Conservation (phyloP, 30 jellyfish, hydroid and myxozoan species). For the Phacellophora camtschatica region DNA sequence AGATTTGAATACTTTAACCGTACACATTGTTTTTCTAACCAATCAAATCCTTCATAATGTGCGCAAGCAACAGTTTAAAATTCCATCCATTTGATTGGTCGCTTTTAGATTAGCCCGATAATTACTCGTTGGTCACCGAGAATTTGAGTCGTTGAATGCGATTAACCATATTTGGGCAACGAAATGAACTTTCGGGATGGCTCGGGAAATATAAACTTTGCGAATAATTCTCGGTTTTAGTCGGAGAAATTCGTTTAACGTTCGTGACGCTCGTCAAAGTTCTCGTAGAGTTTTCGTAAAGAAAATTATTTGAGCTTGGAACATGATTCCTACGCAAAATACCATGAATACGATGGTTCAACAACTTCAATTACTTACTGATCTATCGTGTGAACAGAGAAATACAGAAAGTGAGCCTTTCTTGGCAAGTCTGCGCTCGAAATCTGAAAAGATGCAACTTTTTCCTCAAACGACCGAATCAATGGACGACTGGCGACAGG, state of each 20-base stretch:
- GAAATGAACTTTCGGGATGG: constrained; percentile 54
- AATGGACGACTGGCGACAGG: constrained; percentile 99
- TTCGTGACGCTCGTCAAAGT: constrained; percentile 29
- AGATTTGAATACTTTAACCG: too few species aligned
- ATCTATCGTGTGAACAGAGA: constrained; percentile 59
- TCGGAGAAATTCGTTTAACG: constrained; percentile 70
- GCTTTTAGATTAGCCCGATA: constrained; percentile 43
- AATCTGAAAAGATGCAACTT: constrained; percentile 67
- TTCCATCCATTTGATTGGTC: constrained; percentile 48
- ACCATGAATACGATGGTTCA: constrained; percentile 75
- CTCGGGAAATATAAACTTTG: constrained; percentile 67
- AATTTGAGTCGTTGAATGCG: constrained; percentile 38
- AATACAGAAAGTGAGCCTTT: background rate
- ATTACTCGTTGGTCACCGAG: constrained; percentile 69
- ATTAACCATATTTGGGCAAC: constrained; percentile 68
- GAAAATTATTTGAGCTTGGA: background rate
- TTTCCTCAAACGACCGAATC: constrained; percentile 73
- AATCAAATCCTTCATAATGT: too few species aligned
- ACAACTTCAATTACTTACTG: constrained; percentile 78
- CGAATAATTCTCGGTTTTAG: constrained; percentile 61
- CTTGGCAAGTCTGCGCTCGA: constrained; percentile 31
- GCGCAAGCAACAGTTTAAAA: constrained; percentile 12
- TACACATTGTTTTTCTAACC: too few species aligned
- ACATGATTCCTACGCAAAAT: constrained; percentile 78
- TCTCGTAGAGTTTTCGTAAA: constrained; percentile 42